Evolutionary conservation across 2,888 invertebrate genomes (phyloP).

Genomic region (Meteorus colon): DNA sequence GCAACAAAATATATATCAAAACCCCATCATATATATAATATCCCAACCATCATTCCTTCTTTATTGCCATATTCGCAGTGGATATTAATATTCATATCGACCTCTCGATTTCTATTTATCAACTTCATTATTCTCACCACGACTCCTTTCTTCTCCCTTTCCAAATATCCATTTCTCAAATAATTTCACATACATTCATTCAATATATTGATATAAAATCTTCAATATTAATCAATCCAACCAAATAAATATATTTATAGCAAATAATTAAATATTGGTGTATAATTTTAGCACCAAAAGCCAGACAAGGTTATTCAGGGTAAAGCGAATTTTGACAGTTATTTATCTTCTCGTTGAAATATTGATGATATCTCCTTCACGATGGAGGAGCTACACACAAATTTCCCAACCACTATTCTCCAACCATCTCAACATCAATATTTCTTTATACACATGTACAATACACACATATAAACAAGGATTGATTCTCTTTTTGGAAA

Average conservation of each 20-base stretch:
- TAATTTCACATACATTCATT: background rate
- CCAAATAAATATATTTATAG: constrained; percentile 47
- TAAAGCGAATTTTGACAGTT: constrained; percentile 23
- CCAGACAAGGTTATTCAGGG: constrained; percentile 44
- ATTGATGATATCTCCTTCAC: constrained; percentile 28
- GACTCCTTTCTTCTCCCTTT: background rate
- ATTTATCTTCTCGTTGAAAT: constrained; percentile 39
- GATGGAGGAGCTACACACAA: background rate
- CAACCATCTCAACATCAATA: constrained; percentile 14
- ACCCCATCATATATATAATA: constrained; percentile 14
- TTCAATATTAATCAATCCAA: background rate
- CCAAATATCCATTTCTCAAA: background rate
- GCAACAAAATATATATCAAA: constrained; percentile 35
- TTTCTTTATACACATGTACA: background rate
- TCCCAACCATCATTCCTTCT: constrained; percentile 3
- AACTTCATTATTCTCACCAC: background rate
- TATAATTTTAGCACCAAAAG: constrained; percentile 36
- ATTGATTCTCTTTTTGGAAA: constrained; percentile 20
- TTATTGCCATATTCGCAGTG: constrained; percentile 19
- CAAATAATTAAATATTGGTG: background rate
- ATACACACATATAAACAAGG: background rate
- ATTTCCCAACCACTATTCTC: constrained; percentile 14
- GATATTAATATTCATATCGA: constrained; percentile 33
- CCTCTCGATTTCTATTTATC: background rate
- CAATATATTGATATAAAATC: constrained; percentile 43